Percentiles rank a stretch among this genome's conserved stretches.
phyloP scores from a whole-genome alignment of 2,113 vertebrate species.

The Mystacornis crossleyi region DNA sequence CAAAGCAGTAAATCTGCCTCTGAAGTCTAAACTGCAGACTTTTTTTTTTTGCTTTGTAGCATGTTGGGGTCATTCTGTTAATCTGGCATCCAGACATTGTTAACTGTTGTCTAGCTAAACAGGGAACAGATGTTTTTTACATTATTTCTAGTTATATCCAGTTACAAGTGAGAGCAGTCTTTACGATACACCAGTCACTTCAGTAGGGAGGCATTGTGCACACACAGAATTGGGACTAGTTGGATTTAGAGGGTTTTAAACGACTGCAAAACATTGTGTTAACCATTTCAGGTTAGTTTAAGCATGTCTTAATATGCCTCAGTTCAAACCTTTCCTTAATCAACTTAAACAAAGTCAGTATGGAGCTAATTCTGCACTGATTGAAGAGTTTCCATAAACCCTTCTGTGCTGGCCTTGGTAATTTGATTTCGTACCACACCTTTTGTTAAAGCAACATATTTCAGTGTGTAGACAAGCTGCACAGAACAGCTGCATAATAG shows the following conservation, averaged over 20 bases:
- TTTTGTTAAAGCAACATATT: neutral
- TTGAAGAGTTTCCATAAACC: slow-evolving; percentile 3
- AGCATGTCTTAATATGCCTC: neutral
- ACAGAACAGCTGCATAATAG: neutral
- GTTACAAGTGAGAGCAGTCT: neutral
- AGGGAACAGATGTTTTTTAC: slow-evolving; percentile 17
- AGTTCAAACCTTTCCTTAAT: neutral
- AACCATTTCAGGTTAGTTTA: neutral
- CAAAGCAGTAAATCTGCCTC: neutral
- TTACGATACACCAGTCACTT: neutral
- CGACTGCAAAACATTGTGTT: neutral
- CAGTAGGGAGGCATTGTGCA: neutral
- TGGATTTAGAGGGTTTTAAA: neutral
- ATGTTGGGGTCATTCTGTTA: neutral
- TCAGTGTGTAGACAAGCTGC: neutral
- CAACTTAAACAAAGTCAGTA: neutral
- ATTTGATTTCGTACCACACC: neutral
- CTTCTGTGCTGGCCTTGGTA: neutral
- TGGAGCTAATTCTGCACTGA: neutral
- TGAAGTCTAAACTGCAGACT: neutral
- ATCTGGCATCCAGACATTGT: slow-evolving; percentile 20
- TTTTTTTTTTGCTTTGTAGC: neutral
- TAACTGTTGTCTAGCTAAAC: slow-evolving; percentile 43
- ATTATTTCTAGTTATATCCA: slow-evolving; percentile 31
- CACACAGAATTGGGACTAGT: neutral